A percentile compares a stretch with the other conserved stretches of the same genome.
Conservation (phyloP, 2,113 vertebrate species). For the Neogale vison region DNA sequence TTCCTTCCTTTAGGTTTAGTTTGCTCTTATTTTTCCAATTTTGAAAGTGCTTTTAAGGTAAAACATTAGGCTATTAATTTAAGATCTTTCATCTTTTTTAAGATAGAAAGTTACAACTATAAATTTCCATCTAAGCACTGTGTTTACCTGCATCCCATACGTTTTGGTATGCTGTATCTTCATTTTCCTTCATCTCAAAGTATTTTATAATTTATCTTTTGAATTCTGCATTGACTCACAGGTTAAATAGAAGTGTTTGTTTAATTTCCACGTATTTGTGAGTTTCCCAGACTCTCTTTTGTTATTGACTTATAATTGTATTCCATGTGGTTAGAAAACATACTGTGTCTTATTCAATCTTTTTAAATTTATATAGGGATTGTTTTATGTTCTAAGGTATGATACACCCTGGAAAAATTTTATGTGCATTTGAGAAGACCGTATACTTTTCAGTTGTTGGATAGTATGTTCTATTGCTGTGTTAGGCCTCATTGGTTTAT, state of each 20-base stretch:
- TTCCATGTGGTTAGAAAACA: not conserved
- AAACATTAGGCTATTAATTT: not conserved
- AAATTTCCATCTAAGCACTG: not conserved
- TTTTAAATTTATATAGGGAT: not conserved
- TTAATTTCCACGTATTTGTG: not conserved
- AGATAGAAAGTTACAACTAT: not conserved
- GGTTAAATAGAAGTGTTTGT: not conserved
- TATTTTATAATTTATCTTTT: not conserved
- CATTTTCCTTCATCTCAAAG: not conserved
- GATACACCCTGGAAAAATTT: not conserved
- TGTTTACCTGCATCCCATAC: not conserved
- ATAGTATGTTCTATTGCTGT: not conserved
- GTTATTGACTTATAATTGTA: not conserved
- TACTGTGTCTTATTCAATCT: not conserved
- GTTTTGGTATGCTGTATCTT: not conserved
- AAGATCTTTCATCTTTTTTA: not conserved
- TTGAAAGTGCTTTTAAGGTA: not conserved
- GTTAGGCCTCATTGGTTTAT: not conserved
- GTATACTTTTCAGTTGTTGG: not conserved
- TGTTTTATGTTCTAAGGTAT: not conserved
- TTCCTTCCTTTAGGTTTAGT: not conserved
- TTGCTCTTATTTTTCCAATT: not conserved
- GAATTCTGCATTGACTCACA: not conserved
- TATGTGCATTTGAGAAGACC: not conserved
- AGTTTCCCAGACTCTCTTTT: not conserved